Evolutionary conservation across 2,888 invertebrate species (phyloP).

Genomic region (Eledona agricola): DNA sequence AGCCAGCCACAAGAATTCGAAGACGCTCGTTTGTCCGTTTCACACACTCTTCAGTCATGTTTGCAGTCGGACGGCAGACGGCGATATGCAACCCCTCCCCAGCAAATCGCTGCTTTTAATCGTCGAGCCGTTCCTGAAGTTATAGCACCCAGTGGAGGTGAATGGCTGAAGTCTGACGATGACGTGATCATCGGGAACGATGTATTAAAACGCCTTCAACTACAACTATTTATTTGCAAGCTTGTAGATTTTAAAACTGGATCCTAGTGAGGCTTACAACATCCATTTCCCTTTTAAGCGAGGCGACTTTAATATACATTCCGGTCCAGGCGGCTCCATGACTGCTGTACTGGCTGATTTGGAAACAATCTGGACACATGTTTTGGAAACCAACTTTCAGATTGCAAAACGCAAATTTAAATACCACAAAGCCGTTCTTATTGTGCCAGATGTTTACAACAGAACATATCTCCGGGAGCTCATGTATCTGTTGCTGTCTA

Average conservation of each 20-base stretch:
- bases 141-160: slow-evolving; percentile 66
- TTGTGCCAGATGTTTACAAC: slow-evolving; percentile 91
- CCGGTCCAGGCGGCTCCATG: slow-evolving; percentile 85
- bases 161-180: slow-evolving; percentile 71
- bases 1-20: slow-evolving; percentile 81
- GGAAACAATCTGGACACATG: slow-evolving; percentile 87
- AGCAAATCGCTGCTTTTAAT: slow-evolving; percentile 90
- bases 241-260: slow-evolving; percentile 69
- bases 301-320: slow-evolving; percentile 88
- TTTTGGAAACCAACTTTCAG: slow-evolving; percentile 78
- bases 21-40: slow-evolving; percentile 83
- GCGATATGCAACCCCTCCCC: slow-evolving; percentile 83
- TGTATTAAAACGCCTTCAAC: slow-evolving; percentile 60
- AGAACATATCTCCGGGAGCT: slow-evolving; percentile 86
- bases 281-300: slow-evolving; percentile 89
- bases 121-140: slow-evolving; percentile 78
- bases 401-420: slow-evolving; percentile 76
- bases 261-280: slow-evolving; percentile 78
- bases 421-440: slow-evolving; percentile 84
- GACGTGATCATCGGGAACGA: slow-evolving; percentile 81
- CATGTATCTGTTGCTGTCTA: slow-evolving; percentile 79
- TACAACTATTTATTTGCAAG: slow-evolving; percentile 1
- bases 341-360: slow-evolving; percentile 85
- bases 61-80: slow-evolving; percentile 83
- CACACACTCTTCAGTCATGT: slow-evolving; percentile 86